A percentile compares a stretch with the other conserved stretches of the same genome.
phyloP scores from a whole-genome alignment of 2,797 vertebrate genomes.

The Tamandua tetradactyla region DNA sequence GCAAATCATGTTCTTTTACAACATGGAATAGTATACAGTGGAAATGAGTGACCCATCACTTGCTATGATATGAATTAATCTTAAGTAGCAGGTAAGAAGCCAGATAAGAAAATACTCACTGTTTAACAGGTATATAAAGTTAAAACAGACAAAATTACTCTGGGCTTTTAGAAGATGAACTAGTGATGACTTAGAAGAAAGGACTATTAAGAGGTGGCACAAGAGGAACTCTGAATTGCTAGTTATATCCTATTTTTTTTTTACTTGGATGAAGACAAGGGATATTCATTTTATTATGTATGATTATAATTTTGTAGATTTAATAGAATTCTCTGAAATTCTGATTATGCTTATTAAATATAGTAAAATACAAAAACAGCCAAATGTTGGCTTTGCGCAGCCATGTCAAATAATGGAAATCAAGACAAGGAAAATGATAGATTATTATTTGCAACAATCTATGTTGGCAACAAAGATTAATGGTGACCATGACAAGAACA shows the following conservation, averaged over 20 bases:
- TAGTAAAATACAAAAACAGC: not conserved
- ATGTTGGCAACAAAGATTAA: not conserved
- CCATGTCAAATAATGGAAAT: not conserved
- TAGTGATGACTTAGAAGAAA: not conserved
- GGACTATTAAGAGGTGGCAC: not conserved
- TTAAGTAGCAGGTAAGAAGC: not conserved
- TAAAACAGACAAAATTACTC: not conserved
- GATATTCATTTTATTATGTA: not conserved
- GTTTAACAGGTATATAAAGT: not conserved
- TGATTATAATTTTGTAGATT: not conserved
- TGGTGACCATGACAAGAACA: not conserved
- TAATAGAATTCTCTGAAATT: not conserved
- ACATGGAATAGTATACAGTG: not conserved
- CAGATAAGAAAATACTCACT: not conserved
- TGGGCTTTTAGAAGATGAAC: not conserved
- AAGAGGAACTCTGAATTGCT: not conserved
- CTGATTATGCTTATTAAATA: not conserved
- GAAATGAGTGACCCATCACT: not conserved
- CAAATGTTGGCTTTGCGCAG: not conserved
- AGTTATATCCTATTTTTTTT: not conserved
- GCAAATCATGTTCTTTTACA: not conserved
- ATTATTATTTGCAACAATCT: too few species aligned
- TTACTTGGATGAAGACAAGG: not conserved
- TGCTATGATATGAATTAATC: not conserved
- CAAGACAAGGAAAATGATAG: too few species aligned